Evolutionary conservation across 2,797 vertebrate species (phyloP), one percentile per base, ranked within the genome.

Genomic region (Miichthys miiuy): DNA sequence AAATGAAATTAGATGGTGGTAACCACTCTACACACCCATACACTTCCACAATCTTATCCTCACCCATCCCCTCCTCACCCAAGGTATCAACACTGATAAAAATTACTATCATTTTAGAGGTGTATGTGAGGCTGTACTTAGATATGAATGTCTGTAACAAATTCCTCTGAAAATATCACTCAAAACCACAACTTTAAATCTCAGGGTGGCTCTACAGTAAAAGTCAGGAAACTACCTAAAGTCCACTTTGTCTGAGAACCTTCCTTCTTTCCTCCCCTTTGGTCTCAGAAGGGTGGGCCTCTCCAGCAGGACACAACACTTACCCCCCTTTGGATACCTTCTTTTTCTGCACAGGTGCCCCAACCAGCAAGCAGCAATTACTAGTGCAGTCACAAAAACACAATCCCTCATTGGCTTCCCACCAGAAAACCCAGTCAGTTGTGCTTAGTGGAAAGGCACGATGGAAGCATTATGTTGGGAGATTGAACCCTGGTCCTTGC

Each of bases 1-100:
- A 57, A 79, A 81, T 68, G 3, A 69, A 85, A 75, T 80, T 56
- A 61, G 27, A 83, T 64, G 8, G 62, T 1, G 38, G 46, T 73
- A 67, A n/a, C 68, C 30, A 58, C 25, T 79, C 17, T 18, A 17
- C 42, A 61, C 23, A 63, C 47, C 13, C 13, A 75, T 38, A 66
- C 47, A 47, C 42, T 52, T 80, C 47, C 30, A 65, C 41, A 73
- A 21, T 16, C 51, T 52, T 68, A 63, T 66, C 48, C 23, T 84
- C 27, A 62, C 18, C 4, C n/a, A 58, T 25, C 25, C 12, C 3
- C 1, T 3, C 60, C 16, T 34, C 7, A 34, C 10, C 7, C 46
- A n/a, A 23, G 13, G 27, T 34, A 34, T 34, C 2, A 30, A 27
- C 11, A 60, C 34, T 50, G 6, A 51, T 23, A 46, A 10, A 27